phyloP scores from a whole-genome alignment of 2,113 vertebrate genomes.

The Siniperca chuatsi region DNA sequence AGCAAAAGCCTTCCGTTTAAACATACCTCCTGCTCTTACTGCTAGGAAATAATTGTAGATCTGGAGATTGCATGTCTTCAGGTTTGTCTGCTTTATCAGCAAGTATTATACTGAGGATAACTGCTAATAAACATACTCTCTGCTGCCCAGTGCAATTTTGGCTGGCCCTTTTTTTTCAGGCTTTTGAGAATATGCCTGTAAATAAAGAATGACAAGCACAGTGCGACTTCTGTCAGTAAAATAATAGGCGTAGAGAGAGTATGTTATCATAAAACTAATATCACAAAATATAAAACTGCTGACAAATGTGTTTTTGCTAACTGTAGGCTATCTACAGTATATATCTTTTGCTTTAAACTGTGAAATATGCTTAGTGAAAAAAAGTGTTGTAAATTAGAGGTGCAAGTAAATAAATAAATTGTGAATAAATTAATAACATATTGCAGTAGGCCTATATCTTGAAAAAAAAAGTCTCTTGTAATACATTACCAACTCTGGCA shows the following conservation, averaged over 20 bases:
- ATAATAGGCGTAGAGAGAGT: not conserved
- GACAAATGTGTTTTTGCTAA: not conserved
- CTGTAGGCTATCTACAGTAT: not conserved
- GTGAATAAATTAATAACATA: not conserved
- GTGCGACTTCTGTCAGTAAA: not conserved
- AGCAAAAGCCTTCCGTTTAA: not conserved
- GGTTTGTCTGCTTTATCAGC: not conserved
- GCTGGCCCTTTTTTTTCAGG: not conserved
- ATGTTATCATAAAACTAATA: not conserved
- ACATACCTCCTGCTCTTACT: not conserved
- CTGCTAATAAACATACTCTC: not conserved
- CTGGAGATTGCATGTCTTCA: not conserved
- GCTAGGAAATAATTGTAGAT: constrained; percentile 7
- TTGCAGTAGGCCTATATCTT: not conserved
- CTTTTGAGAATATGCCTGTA: not conserved
- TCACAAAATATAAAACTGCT: not conserved
- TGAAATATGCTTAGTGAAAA: not conserved
- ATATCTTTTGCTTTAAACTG: not conserved
- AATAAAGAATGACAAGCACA: not conserved
- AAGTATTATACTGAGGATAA: not conserved
- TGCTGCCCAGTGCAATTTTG: constrained; percentile 2
- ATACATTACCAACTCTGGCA: not conserved
- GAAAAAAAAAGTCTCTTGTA: not conserved
- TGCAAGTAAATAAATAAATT: no score
- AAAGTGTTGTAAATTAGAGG: not conserved